Conservation (phyloP, 2,888 invertebrate genomes). For the Trimorus sp. region DNA sequence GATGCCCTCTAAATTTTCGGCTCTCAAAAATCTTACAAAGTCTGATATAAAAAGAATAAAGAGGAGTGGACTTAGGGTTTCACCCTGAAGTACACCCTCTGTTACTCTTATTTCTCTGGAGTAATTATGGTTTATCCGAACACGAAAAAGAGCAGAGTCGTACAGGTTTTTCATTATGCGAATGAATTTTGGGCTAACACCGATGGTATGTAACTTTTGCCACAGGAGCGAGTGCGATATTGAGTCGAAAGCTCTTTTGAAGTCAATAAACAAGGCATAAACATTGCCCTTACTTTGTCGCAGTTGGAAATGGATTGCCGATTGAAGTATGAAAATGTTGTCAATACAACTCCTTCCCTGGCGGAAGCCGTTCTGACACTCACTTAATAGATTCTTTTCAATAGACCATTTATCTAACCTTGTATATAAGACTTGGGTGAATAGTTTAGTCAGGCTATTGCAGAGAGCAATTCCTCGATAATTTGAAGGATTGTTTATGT, state of each 20-base stretch:
- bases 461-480: no score
- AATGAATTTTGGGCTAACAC: no score
- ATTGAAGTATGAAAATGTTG: conserved; percentile 3
- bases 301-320: background rate
- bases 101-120: background rate
- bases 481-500: no score
- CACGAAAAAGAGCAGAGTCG: no score
- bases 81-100: background rate
- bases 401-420: no score
- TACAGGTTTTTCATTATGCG: no score
- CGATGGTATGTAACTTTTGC: background rate
- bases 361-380: background rate
- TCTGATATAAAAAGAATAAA: conserved; percentile 1
- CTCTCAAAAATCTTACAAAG: background rate
- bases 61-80: no score
- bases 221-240: background rate
- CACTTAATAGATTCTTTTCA: no score
- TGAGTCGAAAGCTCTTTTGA: conserved; percentile 4
- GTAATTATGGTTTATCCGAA: no score
- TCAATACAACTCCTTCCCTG: background rate
- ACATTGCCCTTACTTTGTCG: background rate
- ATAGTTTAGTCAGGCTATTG: no score
- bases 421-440: no score
- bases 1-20: background rate
- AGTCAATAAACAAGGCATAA: background rate